phyloP scores from a whole-genome alignment of 2,113 vertebrate genomes.

The Mirounga angustirostris region DNA sequence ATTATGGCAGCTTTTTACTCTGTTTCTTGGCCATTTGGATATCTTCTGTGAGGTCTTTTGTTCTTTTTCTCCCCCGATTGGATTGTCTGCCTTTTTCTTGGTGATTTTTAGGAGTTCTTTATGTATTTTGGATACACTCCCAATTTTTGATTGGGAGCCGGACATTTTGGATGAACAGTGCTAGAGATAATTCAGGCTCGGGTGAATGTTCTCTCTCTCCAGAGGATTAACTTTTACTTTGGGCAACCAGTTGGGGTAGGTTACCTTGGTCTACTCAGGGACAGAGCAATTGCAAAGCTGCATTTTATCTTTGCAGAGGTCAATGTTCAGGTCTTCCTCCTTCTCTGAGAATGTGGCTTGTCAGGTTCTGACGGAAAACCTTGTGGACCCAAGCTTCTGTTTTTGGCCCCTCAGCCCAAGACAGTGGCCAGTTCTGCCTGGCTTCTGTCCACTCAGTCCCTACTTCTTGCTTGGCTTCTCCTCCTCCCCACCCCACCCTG shows the following conservation, averaged over 20 bases:
- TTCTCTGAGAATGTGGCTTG: not conserved
- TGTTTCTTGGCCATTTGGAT: not conserved
- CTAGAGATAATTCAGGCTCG: not conserved
- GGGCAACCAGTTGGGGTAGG: not conserved
- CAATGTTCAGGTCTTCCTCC: not conserved
- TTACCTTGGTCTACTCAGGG: not conserved
- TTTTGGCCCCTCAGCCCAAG: not conserved
- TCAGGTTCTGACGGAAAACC: not conserved
- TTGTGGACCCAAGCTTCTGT: not conserved
- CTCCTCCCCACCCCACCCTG: fast-evolving
- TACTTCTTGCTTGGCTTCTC: not conserved
- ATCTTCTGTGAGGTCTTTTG: not conserved
- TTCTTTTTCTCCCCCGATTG: not conserved
- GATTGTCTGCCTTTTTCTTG: not conserved
- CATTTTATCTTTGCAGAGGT: not conserved
- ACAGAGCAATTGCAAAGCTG: not conserved
- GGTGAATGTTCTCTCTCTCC: not conserved
- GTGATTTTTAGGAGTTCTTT: not conserved
- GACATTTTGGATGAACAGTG: not conserved
- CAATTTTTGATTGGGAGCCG: not conserved
- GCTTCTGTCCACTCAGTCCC: not conserved
- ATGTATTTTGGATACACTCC: not conserved
- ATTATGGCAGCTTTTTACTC: not conserved
- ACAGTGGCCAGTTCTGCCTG: not conserved
- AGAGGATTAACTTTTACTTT: not conserved